phyloP scores from a whole-genome alignment of 2,888 invertebrate species.

The Ormyrus nitidulus region DNA sequence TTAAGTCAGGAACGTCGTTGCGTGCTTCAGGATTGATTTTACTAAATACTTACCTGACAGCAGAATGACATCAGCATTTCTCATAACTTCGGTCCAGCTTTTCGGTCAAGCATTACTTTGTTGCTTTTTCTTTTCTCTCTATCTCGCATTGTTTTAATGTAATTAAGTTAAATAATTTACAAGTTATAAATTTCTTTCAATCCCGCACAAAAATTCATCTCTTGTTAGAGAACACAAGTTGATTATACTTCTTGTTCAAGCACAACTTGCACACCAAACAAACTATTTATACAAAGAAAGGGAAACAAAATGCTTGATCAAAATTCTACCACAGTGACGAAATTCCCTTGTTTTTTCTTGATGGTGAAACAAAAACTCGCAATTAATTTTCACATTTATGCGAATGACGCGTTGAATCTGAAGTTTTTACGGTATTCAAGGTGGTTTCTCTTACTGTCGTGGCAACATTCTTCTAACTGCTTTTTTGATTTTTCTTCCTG shows the following conservation, averaged over 20 bases:
- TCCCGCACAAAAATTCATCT: constrained; percentile 37
- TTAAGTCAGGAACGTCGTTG: constrained; percentile 50
- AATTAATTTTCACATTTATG: constrained; percentile 33
- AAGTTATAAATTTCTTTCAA: constrained; percentile 66
- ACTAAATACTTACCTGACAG: constrained; percentile 53
- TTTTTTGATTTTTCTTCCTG: constrained; percentile 74
- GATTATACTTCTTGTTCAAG: constrained; percentile 24
- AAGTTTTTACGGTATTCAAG: constrained; percentile 1
- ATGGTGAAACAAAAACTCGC: not conserved
- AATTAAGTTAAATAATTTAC: constrained; percentile 72
- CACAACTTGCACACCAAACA: constrained; percentile 39
- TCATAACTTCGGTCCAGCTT: constrained; percentile 23
- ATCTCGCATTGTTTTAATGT: constrained; percentile 49
- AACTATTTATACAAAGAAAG: constrained; percentile 43
- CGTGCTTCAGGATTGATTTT: constrained; percentile 41
- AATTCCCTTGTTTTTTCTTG: constrained; percentile 18
- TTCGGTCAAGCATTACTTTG: constrained; percentile 27
- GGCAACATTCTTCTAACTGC: constrained; percentile 75
- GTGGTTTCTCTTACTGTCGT: constrained; percentile 59
- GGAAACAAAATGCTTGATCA: constrained; percentile 29
- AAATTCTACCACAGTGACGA: constrained; percentile 30
- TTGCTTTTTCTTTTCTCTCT: not conserved
- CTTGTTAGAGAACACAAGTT: constrained; percentile 26
- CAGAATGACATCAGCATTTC: constrained; percentile 13
- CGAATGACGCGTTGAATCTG: constrained; percentile 12